Base-by-base conservation (phyloP, 2,888 invertebrate genomes). In the Linyphia triangularis region DNA sequence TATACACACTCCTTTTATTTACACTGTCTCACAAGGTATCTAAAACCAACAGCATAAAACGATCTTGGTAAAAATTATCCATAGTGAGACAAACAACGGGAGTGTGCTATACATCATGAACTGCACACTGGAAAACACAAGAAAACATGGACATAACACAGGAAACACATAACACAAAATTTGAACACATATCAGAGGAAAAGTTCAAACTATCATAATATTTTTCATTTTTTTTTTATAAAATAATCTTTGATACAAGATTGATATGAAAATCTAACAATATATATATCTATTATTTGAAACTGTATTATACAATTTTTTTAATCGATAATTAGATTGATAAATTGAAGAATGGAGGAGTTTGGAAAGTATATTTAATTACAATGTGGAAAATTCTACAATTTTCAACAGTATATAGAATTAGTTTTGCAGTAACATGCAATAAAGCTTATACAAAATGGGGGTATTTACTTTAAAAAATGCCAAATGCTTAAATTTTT, bases 1-100 rank as follows among this genome's bases (percentile, higher is more conserved):
- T 83, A 84, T 75, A 83, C 88, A 70, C 89, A 82, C 88, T 89
- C 83, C 85, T 81, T 63, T 81, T 90, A 90, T 90, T 90, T 90
- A 90, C 90, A 90, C 33, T 43, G 84, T 86, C 89, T 83, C 90
- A 79, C 40, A 69, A 61, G 88, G 81, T 37, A 72, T 79, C 40
- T 43, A 61, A 57, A 43, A 69, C 83, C 84, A 85, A 67, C 65
- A 83, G 69, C 77, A 67, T 77, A 88, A 86, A 88, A 88, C 75
- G 83, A 65, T 59, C 51, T 67, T 51, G 83, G 61, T 51, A 77
- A 75, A 69, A 63, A 43, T 24, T 69, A 69, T 61, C 59, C 77
- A 30, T 30, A 88, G 28, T 67, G 83, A 82, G 82, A 83, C 82
- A 88, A 88, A 88, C 88, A 88, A 82, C 61, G 77, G 88, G 70